These are phyloP conservation scores for Capreolus pygargus DNA, from an alignment of 2,113 vertebrate genomes.

Conservation along the genomic window DNA sequence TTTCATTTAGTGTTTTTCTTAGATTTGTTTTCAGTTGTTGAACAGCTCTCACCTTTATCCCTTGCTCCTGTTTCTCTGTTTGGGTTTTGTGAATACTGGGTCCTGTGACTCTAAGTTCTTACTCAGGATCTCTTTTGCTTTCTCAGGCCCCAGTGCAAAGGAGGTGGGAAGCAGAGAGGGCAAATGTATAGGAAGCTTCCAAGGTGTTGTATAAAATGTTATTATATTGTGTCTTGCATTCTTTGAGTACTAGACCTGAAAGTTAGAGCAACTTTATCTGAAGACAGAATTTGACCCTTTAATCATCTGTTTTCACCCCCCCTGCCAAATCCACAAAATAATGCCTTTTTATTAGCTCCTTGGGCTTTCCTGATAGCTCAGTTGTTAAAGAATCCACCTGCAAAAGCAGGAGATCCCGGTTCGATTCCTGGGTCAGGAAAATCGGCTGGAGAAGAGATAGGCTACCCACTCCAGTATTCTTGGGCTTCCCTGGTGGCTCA, in stretches of 20 bases:
- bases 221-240: not conserved
- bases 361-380: not conserved
- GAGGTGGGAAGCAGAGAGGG: not conserved
- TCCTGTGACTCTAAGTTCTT: not conserved
- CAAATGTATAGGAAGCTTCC: not conserved
- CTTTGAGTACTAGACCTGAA: not conserved
- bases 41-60: not conserved
- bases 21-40: not conserved
- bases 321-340: not conserved
- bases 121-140: not conserved
- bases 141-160: not conserved
- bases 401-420: not conserved
- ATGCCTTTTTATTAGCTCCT: not conserved
- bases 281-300: slow-evolving; percentile 11
- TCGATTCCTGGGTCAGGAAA: not conserved
- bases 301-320: not conserved
- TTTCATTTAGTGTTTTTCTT: slow-evolving; percentile 19
- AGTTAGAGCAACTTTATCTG: not conserved
- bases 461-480: not conserved
- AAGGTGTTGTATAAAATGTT: not conserved
- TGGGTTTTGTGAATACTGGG: not conserved
- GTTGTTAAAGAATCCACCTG: not conserved
- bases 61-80: not conserved
- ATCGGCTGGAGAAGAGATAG: not conserved
- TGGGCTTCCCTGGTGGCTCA: not conserved